phyloP scores from a whole-genome alignment of 2,888 invertebrate species.

The Epiblema foenella region DNA sequence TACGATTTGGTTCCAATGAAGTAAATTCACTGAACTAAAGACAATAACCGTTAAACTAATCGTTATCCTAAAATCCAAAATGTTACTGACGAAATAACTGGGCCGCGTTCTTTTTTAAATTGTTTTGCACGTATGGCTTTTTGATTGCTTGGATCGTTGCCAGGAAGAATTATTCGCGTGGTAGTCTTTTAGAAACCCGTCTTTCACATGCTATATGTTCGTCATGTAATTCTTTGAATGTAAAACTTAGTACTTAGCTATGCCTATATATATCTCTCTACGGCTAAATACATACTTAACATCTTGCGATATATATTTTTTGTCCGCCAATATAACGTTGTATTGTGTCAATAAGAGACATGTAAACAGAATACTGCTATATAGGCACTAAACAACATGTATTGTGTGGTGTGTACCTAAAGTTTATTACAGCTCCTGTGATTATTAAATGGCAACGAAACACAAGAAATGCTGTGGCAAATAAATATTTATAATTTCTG shows the following conservation, averaged over 20 bases:
- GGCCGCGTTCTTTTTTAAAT: constrained; percentile 55
- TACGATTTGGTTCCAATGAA: constrained; percentile 20
- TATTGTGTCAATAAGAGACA: neutral
- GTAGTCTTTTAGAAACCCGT: constrained; percentile 50
- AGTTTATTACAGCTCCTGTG: constrained; percentile 8
- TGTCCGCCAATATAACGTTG: neutral
- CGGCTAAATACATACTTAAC: neutral
- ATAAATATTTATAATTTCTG: neutral
- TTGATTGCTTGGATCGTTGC: constrained; percentile 72
- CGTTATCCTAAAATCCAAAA: constrained; percentile 43
- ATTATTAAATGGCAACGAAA: constrained; percentile 8
- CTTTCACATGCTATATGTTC: constrained; percentile 32
- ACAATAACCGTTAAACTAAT: constrained; percentile 48
- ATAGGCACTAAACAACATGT: too few species aligned
- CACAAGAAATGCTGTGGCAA: neutral
- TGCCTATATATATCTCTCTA: neutral
- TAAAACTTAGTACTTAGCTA: constrained; percentile 7
- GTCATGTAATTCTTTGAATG: constrained; percentile 28
- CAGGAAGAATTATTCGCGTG: constrained; percentile 58
- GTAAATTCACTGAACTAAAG: constrained; percentile 20
- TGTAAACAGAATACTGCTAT: too few species aligned
- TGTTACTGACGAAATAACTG: constrained; percentile 44
- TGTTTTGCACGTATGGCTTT: constrained; percentile 61
- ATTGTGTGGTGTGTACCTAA: neutral
- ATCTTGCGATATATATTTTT: neutral